A percentile compares a stretch with the other conserved stretches of the same genome.
These are phyloP conservation scores for Dendroctonus ponderosae DNA, from an alignment of 1,140 invertebrate genomes.

Conservation along the genomic window DNA sequence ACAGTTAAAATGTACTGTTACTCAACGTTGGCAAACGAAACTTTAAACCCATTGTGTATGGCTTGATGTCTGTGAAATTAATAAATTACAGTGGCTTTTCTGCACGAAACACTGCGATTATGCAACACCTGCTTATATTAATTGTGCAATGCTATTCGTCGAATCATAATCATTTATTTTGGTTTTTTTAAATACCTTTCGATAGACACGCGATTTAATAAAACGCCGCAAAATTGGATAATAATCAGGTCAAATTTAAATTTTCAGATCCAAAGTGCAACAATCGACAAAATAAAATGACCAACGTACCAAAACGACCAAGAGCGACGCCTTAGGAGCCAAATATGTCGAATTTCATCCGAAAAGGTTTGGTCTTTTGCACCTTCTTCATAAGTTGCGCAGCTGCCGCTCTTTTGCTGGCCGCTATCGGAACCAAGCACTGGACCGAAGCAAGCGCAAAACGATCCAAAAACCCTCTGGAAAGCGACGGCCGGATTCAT, in stretches of 20 bases:
- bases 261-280: too few relatives aligned
- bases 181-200: not conserved
- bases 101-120: not conserved
- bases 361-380: slow-evolving; percentile 79
- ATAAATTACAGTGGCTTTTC: not conserved
- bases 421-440: slow-evolving; percentile 81
- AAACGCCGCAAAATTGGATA: too few relatives aligned
- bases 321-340: not conserved
- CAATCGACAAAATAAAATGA: slow-evolving; percentile 8
- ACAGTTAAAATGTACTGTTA: slow-evolving; percentile 9
- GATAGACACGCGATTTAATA: too few relatives aligned
- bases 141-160: not conserved
- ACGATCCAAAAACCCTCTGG: slow-evolving; percentile 62
- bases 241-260: too few relatives aligned
- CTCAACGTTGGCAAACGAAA: slow-evolving; percentile 1
- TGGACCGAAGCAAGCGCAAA: slow-evolving; percentile 81
- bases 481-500: slow-evolving; percentile 74
- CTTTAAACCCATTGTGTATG: not conserved
- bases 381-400: slow-evolving; percentile 85
- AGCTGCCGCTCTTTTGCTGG: slow-evolving; percentile 77
- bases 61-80: slow-evolving; percentile 9
- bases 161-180: not conserved
- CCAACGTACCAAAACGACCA: not conserved
- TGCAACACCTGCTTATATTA: not conserved
- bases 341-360: slow-evolving; percentile 55